phyloP scores from a whole-genome alignment of 2,113 vertebrate species.

The Dasyornis broadbenti region DNA sequence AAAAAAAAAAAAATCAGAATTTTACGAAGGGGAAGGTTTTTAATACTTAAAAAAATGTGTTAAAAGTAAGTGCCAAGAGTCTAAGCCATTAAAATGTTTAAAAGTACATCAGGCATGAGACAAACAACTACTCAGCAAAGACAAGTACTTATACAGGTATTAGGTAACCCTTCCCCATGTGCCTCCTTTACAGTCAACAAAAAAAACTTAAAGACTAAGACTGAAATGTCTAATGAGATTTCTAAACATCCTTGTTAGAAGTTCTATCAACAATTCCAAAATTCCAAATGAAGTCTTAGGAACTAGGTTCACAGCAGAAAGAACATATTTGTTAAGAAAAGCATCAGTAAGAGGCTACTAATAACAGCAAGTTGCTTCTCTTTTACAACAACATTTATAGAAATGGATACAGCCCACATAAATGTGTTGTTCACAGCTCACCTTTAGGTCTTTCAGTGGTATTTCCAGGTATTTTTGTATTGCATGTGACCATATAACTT shows the following conservation, averaged over 20 bases:
- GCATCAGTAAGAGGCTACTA: neutral
- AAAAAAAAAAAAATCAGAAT: neutral
- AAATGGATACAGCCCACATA: neutral
- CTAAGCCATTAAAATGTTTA: neutral
- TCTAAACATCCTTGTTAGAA: neutral
- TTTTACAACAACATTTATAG: neutral
- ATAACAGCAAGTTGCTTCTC: neutral
- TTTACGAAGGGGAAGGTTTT: neutral
- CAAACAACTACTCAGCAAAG: neutral
- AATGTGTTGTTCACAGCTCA: constrained; percentile 36
- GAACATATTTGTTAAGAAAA: neutral
- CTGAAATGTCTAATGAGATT: neutral
- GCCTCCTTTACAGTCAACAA: neutral
- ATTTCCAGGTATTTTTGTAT: constrained; percentile 96
- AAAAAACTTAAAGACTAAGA: neutral
- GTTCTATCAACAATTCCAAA: neutral
- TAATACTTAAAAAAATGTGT: neutral
- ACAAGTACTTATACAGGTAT: neutral
- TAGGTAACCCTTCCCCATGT: neutral
- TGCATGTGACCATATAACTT: constrained; percentile 91
- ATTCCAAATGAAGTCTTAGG: neutral
- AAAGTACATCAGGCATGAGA: neutral
- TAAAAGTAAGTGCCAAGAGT: neutral
- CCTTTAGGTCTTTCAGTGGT: constrained; percentile 96
- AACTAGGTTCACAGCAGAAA: neutral